These are phyloP conservation scores for Ichneumoninae sp. DNA, from an alignment of 2,888 invertebrate genomes.

Conservation along the genomic window DNA sequence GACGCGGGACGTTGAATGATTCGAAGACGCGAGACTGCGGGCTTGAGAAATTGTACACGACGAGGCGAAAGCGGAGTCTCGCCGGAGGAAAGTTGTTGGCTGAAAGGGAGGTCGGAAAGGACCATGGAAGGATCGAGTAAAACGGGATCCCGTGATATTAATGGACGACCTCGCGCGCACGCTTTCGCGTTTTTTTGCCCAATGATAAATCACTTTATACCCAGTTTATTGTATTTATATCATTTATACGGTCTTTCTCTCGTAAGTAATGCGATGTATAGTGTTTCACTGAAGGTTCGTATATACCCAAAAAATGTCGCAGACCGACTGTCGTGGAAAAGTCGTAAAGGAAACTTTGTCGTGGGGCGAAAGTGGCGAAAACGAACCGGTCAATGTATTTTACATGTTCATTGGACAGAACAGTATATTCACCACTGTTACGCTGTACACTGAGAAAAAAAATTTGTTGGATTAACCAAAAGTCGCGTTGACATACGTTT, in stretches of 20 bases:
- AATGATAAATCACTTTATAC: conserved; percentile 77
- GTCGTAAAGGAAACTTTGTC: not conserved
- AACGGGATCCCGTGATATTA: conserved; percentile 73
- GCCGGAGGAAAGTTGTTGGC: conserved; percentile 19
- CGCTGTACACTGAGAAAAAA: too few relatives aligned
- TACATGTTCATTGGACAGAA: not conserved
- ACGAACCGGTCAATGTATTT: not conserved
- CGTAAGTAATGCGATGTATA: conserved; percentile 71
- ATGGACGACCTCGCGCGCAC: conserved; percentile 61
- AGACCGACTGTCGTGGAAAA: not conserved
- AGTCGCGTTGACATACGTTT: too few relatives aligned
- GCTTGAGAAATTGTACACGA: conserved; percentile 29
- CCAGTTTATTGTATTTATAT: conserved; percentile 79
- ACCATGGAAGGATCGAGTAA: conserved; percentile 10
- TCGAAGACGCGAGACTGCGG: conserved; percentile 12
- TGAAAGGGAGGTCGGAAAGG: conserved; percentile 17
- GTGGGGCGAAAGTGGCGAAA: not conserved
- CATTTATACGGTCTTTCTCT: conserved; percentile 74
- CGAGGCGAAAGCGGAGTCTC: conserved; percentile 7
- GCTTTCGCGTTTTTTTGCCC: conserved; percentile 69
- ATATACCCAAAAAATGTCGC: not conserved
- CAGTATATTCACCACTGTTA: not conserved
- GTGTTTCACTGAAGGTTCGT: conserved; percentile 9
- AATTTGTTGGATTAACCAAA: too few relatives aligned
- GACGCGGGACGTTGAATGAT: conserved; percentile 9